Conservation (phyloP, 2,888 invertebrate species). For the Mesopsocus fuscifrons region DNA sequence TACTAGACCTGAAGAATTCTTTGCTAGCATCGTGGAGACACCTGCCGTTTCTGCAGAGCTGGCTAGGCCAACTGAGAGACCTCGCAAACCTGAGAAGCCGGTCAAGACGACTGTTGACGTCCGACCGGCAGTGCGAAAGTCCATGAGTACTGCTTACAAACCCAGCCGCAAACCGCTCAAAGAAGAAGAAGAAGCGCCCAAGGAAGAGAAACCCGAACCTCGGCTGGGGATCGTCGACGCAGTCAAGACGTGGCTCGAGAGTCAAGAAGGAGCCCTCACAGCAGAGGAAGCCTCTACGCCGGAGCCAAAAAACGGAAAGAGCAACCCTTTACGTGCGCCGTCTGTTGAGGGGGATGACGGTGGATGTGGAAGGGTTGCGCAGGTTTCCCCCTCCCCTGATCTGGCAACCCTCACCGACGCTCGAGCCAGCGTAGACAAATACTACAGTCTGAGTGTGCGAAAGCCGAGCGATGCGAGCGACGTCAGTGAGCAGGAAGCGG, state of each 20-base stretch:
- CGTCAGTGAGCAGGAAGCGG: background rate
- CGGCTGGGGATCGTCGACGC: constrained; percentile 5
- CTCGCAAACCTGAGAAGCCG: background rate
- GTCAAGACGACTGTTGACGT: background rate
- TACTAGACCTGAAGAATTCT: constrained; percentile 7
- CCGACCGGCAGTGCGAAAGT: background rate
- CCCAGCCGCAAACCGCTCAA: background rate
- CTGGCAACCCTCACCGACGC: constrained; percentile 15
- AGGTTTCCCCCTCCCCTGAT: background rate
- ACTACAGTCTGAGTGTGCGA: constrained; percentile 15
- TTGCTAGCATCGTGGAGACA: constrained; percentile 6
- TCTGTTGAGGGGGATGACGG: constrained; percentile 16
- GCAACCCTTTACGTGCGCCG: constrained; percentile 21
- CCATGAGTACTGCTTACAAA: background rate
- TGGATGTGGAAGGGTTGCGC: background rate
- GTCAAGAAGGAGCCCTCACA: constrained; percentile 14
- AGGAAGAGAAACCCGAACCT: background rate
- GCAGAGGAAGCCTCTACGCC: constrained; percentile 18
- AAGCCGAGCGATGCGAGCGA: background rate
- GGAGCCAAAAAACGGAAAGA: constrained; percentile 23
- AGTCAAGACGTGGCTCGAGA: constrained; percentile 4
- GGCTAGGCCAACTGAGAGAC: background rate
- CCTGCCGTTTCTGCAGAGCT: background rate
- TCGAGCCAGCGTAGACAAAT: constrained; percentile 16
- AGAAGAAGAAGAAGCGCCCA: background rate